These are phyloP conservation scores for Penaeus chinensis DNA, from an alignment of 1,140 invertebrate genomes.

Conservation along the genomic window DNA sequence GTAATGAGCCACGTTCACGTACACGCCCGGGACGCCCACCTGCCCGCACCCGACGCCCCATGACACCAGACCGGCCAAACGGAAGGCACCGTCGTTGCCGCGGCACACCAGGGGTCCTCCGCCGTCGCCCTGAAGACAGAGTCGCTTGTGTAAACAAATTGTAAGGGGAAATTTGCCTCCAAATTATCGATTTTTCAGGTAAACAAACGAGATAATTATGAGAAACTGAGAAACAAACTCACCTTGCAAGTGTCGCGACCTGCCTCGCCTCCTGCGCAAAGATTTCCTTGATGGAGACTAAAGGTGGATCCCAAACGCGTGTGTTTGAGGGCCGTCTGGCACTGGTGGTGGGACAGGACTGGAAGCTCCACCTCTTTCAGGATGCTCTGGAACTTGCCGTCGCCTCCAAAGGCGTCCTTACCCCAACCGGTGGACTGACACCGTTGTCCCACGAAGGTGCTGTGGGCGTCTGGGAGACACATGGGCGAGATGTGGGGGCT, in stretches of 20 bases:
- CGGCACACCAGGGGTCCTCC: constrained; percentile 93
- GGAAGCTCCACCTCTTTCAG: constrained; percentile 73
- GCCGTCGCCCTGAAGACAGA: constrained; percentile 77
- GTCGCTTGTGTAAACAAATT: background rate
- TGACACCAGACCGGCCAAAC: constrained; percentile 87
- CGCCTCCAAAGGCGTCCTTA: constrained; percentile 90
- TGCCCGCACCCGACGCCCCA: constrained; percentile 90
- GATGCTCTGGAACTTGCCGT: constrained; percentile 90
- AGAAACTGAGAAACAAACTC: background rate
- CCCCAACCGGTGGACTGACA: constrained; percentile 96
- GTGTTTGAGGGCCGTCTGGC: constrained; percentile 70
- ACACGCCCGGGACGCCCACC: constrained; percentile 87
- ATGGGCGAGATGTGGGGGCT: constrained; percentile 75
- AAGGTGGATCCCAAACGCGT: constrained; percentile 69
- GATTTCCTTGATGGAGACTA: constrained; percentile 76
- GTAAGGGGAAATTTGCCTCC: background rate
- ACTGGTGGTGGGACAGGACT: constrained; percentile 70
- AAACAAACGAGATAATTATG: background rate
- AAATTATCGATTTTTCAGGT: background rate
- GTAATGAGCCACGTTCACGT: constrained; percentile 86
- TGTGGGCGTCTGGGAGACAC: constrained; percentile 73
- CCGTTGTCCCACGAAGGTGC: constrained; percentile 81
- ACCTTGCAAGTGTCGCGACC: constrained; percentile 80
- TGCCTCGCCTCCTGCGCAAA: constrained; percentile 92
- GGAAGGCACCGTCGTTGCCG: constrained; percentile 79